These are phyloP conservation scores for Tricholaema leucomelas DNA, from an alignment of 2,113 vertebrate genomes.

Conservation along the genomic window DNA sequence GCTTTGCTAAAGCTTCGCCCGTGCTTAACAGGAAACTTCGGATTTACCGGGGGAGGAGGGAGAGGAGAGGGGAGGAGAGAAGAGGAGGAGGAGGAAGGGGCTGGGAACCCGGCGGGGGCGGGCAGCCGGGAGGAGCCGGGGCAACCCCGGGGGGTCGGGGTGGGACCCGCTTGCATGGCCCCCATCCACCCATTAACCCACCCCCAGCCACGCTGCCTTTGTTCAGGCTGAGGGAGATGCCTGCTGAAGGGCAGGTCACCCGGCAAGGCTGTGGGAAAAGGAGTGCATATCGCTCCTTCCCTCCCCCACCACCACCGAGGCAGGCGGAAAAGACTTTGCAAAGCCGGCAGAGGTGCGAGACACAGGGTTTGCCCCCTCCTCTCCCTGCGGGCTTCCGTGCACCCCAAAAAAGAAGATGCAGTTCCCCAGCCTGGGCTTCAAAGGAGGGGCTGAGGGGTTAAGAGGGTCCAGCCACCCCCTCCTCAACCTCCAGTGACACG, in stretches of 20 bases:
- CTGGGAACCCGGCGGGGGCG: background rate
- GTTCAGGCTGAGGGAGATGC: background rate
- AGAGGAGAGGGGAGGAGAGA: background rate
- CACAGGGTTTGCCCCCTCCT: too few species aligned
- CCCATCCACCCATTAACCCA: too few species aligned
- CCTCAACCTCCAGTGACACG: background rate
- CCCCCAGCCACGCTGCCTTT: background rate
- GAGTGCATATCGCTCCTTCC: background rate
- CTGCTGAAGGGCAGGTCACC: background rate
- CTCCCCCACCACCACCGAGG: background rate
- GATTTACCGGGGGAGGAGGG: slow-evolving; percentile 6
- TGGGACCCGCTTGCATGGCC: background rate
- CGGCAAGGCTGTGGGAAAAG: background rate
- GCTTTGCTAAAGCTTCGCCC: background rate
- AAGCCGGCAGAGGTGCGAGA: background rate
- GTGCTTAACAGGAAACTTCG: slow-evolving; percentile 45
- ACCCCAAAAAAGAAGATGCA: background rate
- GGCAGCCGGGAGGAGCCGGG: background rate
- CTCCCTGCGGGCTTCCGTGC: too few species aligned
- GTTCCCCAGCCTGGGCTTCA: background rate
- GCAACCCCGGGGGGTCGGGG: background rate
- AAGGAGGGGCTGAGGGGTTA: too few species aligned
- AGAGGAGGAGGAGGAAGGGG: background rate
- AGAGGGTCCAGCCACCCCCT: background rate
- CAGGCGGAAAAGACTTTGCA: background rate